Evolutionary conservation across 92 coral and sea anemone species (phyloP).

Genomic region (Parazoanthus atlanticus): DNA sequence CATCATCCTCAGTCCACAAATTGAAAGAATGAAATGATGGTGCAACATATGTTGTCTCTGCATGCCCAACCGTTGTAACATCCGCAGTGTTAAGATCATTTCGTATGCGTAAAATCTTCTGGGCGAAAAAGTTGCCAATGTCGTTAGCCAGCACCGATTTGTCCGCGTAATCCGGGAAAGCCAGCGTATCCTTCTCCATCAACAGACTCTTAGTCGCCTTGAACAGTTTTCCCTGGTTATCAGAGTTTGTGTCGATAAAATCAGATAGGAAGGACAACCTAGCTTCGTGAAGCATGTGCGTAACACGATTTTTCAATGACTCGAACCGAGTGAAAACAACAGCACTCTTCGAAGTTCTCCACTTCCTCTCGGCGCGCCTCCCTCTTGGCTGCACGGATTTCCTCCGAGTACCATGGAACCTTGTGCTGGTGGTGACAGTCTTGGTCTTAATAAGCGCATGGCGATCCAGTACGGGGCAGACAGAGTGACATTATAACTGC

Average conservation of each 20-base stretch:
- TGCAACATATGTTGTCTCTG: not conserved
- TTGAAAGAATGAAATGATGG: constrained; percentile 16
- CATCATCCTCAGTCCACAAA: constrained; percentile 24
- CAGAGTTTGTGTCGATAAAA: constrained; percentile 38
- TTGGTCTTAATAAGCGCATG: constrained; percentile 45
- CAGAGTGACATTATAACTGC: constrained; percentile 26
- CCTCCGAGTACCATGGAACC: constrained; percentile 53
- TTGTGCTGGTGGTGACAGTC: constrained; percentile 39
- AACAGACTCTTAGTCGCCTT: constrained; percentile 41
- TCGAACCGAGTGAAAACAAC: constrained; percentile 21
- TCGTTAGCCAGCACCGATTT: constrained; percentile 48
- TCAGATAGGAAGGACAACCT: constrained; percentile 41
- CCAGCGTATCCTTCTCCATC: constrained; percentile 43
- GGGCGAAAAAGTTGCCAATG: constrained; percentile 39
- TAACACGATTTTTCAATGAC: not conserved
- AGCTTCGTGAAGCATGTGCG: constrained; percentile 22
- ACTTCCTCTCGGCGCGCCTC: constrained; percentile 47
- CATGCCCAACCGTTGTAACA: not conserved
- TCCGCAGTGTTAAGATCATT: constrained; percentile 39
- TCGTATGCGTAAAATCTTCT: constrained; percentile 32
- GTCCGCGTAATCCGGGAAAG: too few species aligned
- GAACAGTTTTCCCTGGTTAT: constrained; percentile 41
- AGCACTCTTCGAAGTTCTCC: constrained; percentile 23
- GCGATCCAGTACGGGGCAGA: constrained; percentile 17
- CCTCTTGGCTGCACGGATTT: too few species aligned